Percentiles rank a stretch among this genome's conserved stretches.
These are phyloP conservation scores for Danio rerio DNA, from an alignment of 2,113 vertebrate species.

Conservation along the genomic window GRCz12tu NC_133198.1:16174501-16175000, in stretches of 20 bases:
- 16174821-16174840: not conserved
- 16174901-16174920: too few relatives aligned
- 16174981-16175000: too few relatives aligned
- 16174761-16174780: not conserved
- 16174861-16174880: too few relatives aligned
- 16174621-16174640: not conserved
- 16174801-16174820: not conserved
- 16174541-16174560: too few relatives aligned
- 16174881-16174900: too few relatives aligned
- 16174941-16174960: too few relatives aligned
- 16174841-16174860: not conserved
- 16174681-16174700: not conserved
- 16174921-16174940: too few relatives aligned
- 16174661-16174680: not conserved
- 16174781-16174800: not conserved
- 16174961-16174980: too few relatives aligned
- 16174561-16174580: too few relatives aligned
- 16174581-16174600: not conserved
- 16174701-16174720: not conserved
- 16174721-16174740: conserved; percentile 17
- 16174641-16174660: conserved; percentile 14
- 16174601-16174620: not conserved
- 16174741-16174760: not conserved
- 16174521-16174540: too few relatives aligned
- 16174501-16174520: too few relatives aligned